Evolutionary conservation across 2,888 invertebrate species (phyloP).

Genomic region (Atethmia centrago): DNA sequence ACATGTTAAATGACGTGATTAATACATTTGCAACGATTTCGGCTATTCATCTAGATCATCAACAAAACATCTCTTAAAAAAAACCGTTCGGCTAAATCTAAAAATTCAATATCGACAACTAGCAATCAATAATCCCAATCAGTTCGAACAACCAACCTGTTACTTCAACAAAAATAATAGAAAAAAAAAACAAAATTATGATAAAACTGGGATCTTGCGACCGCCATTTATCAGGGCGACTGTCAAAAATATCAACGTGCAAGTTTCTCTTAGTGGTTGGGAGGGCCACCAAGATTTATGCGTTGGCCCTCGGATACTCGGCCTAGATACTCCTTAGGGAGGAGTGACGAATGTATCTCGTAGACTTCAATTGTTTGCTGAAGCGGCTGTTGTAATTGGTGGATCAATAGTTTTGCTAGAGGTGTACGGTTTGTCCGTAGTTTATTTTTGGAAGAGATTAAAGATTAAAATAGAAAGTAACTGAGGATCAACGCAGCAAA

Average conservation of each 20-base stretch:
- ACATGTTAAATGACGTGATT: neutral
- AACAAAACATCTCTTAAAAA: neutral
- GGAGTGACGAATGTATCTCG: slow-evolving; percentile 67
- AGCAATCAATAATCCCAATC: slow-evolving; percentile 55
- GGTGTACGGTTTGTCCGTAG: neutral
- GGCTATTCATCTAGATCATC: no score
- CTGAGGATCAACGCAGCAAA: neutral
- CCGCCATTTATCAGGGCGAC: slow-evolving; percentile 65
- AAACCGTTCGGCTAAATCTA: neutral
- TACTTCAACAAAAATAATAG: slow-evolving; percentile 57
- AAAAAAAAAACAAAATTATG: slow-evolving; percentile 64
- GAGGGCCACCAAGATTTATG: slow-evolving; percentile 67
- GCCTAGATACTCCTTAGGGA: slow-evolving; percentile 63
- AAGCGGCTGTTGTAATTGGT: slow-evolving; percentile 53
- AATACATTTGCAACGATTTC: no score
- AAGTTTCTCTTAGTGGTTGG: slow-evolving; percentile 66
- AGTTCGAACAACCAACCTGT: slow-evolving; percentile 64
- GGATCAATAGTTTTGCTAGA: slow-evolving; percentile 9
- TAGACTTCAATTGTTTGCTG: slow-evolving; percentile 62
- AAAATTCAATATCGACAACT: neutral
- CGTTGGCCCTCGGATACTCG: slow-evolving; percentile 51
- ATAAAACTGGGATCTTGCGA: slow-evolving; percentile 59
- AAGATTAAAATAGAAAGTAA: neutral
- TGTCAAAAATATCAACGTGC: slow-evolving; percentile 73
- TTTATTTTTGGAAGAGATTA: neutral